Conservation (phyloP, 2,797 vertebrate genomes). For the Channallabes apus region DNA sequence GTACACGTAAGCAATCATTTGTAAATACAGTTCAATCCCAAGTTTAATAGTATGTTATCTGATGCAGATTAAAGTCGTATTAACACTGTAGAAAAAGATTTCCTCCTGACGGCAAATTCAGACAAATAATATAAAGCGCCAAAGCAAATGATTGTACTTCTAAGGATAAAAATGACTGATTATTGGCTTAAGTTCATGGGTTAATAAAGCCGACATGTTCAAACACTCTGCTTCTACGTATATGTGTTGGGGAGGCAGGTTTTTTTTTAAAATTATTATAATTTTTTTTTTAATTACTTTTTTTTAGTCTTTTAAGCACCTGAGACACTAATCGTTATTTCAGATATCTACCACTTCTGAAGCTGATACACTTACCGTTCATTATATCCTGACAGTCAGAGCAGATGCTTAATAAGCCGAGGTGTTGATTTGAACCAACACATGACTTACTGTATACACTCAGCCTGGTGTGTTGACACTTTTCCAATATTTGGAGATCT, state of each 20-base stretch:
- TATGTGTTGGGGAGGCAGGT: not conserved
- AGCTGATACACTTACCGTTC: not conserved
- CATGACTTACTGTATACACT: not conserved
- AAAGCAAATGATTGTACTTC: not conserved
- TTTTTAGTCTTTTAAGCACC: not conserved
- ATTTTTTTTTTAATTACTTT: not conserved
- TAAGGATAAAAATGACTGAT: not conserved
- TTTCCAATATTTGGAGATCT: constrained; percentile 2
- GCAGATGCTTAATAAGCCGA: not conserved
- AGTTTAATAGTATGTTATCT: not conserved
- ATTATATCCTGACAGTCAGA: not conserved
- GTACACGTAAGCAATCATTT: not conserved
- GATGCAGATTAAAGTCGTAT: not conserved
- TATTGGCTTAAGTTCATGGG: not conserved
- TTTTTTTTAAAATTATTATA: not conserved
- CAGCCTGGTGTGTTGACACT: not conserved
- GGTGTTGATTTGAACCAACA: not conserved
- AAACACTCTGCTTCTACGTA: not conserved
- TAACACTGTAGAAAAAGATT: not conserved
- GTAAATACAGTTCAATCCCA: not conserved
- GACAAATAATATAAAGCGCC: not conserved
- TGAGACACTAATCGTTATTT: not conserved
- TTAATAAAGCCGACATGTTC: not conserved
- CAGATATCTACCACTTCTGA: not conserved
- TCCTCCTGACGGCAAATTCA: not conserved